Conservation (phyloP, 2,113 vertebrate species). For the Ochotona princeps region DNA sequence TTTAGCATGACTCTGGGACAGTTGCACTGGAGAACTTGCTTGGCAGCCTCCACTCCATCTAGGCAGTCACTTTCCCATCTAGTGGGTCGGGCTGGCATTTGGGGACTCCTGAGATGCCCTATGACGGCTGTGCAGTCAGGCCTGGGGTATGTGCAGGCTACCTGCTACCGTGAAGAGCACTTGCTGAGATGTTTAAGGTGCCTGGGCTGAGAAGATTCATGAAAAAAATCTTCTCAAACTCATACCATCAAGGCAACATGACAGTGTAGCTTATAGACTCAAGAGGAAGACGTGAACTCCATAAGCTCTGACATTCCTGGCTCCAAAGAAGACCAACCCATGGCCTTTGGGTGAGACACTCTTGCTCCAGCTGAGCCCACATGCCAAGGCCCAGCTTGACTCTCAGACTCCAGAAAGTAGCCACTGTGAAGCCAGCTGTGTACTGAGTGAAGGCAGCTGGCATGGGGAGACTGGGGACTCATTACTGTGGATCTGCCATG, state of each 20-base stretch:
- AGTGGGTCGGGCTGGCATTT: rapidly evolving
- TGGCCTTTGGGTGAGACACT: no score
- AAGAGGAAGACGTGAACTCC: no score
- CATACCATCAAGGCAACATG: neutral
- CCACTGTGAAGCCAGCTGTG: no score
- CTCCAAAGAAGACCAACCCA: no score
- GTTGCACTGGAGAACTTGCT: neutral
- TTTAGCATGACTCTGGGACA: neutral
- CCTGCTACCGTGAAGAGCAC: neutral
- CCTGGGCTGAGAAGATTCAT: neutral
- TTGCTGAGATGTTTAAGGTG: neutral
- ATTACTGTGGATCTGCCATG: no score
- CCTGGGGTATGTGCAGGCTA: rapidly evolving
- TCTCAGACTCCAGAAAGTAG: no score
- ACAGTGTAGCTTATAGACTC: neutral
- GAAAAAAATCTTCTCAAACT: neutral
- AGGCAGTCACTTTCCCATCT: neutral
- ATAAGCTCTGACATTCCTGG: no score
- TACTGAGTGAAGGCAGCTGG: no score
- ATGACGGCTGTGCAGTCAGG: no score
- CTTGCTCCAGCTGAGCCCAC: no score
- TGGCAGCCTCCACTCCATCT: neutral
- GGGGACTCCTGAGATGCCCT: neutral
- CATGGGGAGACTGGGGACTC: no score
- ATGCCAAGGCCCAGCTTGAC: no score